Conservation (phyloP, 1,140 invertebrate genomes). For the Acromyrmex echinatior region DNA sequence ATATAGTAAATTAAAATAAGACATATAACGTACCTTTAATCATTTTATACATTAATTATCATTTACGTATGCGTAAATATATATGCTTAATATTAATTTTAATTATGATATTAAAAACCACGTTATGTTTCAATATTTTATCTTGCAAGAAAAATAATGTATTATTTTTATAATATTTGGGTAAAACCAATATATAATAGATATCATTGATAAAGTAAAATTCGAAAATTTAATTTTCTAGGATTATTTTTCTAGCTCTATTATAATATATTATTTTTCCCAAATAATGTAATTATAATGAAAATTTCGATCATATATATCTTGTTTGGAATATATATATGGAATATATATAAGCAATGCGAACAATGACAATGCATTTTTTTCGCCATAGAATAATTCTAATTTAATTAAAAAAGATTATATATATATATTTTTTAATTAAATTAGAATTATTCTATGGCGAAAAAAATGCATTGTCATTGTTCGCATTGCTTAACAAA, state of each 20-base stretch:
- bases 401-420: no score
- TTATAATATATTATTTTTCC: no score
- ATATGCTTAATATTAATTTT: neutral
- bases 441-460: neutral
- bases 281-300: no score
- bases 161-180: no score
- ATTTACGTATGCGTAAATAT: neutral
- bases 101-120: neutral
- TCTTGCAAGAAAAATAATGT: no score
- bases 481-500: neutral
- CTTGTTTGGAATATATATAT: neutral
- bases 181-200: constrained; percentile 77
- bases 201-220: no score
- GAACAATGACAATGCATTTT: no score
- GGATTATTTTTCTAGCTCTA: no score
- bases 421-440: neutral
- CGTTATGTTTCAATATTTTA: no score
- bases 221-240: no score
- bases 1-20: neutral
- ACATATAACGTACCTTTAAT: neutral
- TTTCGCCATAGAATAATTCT: no score
- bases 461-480: neutral
- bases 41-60: neutral
- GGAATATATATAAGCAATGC: no score
- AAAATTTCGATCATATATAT: neutral